Conservation (phyloP, 2,888 invertebrate genomes). For the Nesidiocoris tenuis region DNA sequence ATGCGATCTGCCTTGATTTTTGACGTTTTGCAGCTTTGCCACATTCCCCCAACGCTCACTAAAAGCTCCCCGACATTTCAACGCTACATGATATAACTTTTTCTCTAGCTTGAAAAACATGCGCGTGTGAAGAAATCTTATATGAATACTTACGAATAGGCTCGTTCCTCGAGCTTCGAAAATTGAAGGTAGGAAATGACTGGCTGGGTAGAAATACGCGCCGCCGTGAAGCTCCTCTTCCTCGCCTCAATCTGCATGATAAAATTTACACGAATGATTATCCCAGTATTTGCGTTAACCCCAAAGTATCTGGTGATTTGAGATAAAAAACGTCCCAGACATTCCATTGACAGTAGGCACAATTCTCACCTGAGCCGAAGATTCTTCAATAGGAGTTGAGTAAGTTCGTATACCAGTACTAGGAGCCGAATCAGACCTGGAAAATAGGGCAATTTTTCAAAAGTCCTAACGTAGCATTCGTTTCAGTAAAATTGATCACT, state of each 20-base stretch:
- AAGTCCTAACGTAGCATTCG: no score
- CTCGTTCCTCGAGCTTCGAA: not conserved
- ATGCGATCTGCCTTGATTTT: no score
- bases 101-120: no score
- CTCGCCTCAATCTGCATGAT: not conserved
- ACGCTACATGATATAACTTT: no score
- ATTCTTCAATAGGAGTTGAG: constrained; percentile 57
- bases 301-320: no score
- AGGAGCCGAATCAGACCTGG: constrained; percentile 54
- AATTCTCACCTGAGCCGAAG: constrained; percentile 54
- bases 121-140: no score
- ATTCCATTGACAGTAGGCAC: not conserved
- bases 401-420: constrained; percentile 57
- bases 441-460: not conserved
- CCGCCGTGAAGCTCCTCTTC: not conserved
- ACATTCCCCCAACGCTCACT: no score
- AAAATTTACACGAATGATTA: no score
- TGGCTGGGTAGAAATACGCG: not conserved
- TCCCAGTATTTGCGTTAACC: no score
- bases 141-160: not conserved
- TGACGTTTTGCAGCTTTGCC: no score
- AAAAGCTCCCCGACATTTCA: no score
- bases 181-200: not conserved
- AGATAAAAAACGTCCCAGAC: not conserved
- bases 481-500: no score